Percentiles rank a stretch among this genome's conserved stretches.
These are phyloP conservation scores for Trichosurus vulpecula DNA, from an alignment of 2,797 vertebrate genomes.

Conservation along the genomic window DNA sequence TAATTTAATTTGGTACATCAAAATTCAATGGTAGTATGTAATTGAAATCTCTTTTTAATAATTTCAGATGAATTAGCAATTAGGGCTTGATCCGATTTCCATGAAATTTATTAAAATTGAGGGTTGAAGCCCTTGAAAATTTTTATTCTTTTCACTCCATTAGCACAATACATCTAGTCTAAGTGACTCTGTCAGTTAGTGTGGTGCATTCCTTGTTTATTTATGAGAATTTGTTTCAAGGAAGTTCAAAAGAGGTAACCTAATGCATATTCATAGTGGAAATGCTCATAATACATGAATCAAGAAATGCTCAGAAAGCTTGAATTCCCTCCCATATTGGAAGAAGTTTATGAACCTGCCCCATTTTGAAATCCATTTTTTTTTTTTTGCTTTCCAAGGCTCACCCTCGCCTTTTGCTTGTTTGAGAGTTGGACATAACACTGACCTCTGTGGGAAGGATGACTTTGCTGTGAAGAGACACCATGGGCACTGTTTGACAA, in stretches of 20 bases:
- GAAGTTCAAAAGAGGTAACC: constrained; percentile 88
- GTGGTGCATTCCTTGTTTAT: constrained; percentile 87
- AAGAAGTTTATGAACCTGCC: constrained; percentile 64
- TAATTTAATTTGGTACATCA: constrained; percentile 97
- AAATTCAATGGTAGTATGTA: constrained; percentile 92
- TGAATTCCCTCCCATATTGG: constrained; percentile 69
- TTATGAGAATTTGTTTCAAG: constrained; percentile 90
- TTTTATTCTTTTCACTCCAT: constrained; percentile 91
- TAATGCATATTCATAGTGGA: constrained; percentile 87
- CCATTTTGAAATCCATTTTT: constrained; percentile 54
- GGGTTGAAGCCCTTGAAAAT: constrained; percentile 87
- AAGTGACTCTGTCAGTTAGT: constrained; percentile 88
- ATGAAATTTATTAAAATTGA: constrained; percentile 94
- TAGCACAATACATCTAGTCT: constrained; percentile 86
- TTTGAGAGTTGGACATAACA: rapidly evolving
- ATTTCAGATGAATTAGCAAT: constrained; percentile 99
- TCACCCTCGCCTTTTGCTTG: not conserved
- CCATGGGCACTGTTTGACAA: constrained; percentile 50
- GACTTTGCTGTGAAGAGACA: constrained; percentile 51
- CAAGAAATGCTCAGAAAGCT: constrained; percentile 79
- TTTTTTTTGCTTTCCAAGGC: not conserved
- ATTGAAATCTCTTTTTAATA: constrained; percentile 99
- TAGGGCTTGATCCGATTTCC: constrained; percentile 94
- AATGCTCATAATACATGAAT: constrained; percentile 84
- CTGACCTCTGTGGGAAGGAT: constrained; percentile 56